phyloP scores from a whole-genome alignment of 2,113 vertebrate genomes.

The Cinclus cinclus region DNA sequence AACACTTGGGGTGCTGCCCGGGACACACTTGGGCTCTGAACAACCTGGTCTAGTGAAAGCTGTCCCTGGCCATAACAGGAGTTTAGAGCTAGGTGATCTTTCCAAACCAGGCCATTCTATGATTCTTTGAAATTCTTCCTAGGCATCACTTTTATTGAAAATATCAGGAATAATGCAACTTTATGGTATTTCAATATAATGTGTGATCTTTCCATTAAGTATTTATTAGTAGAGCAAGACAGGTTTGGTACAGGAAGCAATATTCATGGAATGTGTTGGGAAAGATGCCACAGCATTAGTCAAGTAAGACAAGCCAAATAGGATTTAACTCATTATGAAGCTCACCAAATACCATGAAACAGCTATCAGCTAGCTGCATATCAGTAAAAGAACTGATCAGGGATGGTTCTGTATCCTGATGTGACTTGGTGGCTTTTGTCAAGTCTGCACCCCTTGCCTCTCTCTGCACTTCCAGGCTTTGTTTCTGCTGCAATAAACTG shows the following conservation, averaged over 20 bases:
- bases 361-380: neutral
- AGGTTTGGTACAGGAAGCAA: neutral
- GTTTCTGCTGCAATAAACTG: neutral
- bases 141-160: neutral
- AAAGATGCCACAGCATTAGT: neutral
- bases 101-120: neutral
- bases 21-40: neutral
- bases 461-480: neutral
- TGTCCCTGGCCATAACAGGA: neutral
- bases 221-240: neutral
- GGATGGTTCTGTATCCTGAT: neutral
- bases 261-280: slow-evolving; percentile 3
- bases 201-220: neutral
- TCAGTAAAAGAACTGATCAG: neutral
- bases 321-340: neutral
- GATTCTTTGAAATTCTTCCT: neutral
- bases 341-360: neutral
- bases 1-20: neutral
- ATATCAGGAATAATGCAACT: neutral
- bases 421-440: neutral
- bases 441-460: neutral
- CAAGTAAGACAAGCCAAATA: neutral
- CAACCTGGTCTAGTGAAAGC: neutral
- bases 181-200: neutral
- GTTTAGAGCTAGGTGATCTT: neutral